These are phyloP conservation scores for Pseudopodoces humilis DNA, from an alignment of 2,113 vertebrate species.

Conservation along the genomic window DNA sequence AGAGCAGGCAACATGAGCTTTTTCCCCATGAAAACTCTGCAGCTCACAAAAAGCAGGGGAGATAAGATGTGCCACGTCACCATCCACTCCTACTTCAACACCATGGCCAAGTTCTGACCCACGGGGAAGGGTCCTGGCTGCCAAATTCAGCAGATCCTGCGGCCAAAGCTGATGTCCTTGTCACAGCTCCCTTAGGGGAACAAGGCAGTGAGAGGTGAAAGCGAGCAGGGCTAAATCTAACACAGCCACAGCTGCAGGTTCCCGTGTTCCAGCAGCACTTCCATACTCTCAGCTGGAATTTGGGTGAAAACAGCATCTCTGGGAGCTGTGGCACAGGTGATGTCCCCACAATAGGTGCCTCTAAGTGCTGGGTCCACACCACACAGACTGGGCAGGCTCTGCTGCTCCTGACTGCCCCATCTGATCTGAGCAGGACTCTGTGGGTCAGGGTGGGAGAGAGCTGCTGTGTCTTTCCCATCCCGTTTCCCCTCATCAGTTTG, in stretches of 20 bases:
- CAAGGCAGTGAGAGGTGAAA: not conserved
- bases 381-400: accelerated
- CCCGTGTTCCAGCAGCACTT: not conserved
- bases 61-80: not conserved
- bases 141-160: not conserved
- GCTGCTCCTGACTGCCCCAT: not conserved
- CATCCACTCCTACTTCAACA: not conserved
- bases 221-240: not conserved
- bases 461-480: not conserved
- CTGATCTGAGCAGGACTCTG: not conserved
- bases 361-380: not conserved
- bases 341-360: accelerated
- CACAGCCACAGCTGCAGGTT: not conserved
- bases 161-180: not conserved
- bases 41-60: not conserved
- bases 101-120: accelerated
- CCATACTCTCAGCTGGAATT: not conserved
- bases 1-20: not conserved
- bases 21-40: not conserved
- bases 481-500: not conserved
- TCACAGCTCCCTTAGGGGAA: not conserved
- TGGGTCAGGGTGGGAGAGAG: not conserved
- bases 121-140: not conserved
- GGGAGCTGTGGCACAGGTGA: not conserved
- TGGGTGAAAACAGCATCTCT: not conserved